phyloP scores from a whole-genome alignment of 2,113 vertebrate genomes.

The Archilochus colubris region DNA sequence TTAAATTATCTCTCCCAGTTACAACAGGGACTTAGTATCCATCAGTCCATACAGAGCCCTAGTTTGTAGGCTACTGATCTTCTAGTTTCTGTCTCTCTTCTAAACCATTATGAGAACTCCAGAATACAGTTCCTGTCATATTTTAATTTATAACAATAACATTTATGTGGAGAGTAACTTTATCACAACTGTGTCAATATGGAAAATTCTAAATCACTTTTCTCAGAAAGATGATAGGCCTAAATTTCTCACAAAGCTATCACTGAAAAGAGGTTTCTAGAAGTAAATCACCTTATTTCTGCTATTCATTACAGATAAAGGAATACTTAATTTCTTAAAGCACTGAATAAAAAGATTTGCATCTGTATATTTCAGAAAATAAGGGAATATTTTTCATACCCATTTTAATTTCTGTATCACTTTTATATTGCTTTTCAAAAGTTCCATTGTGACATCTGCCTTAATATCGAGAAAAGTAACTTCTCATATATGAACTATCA shows the following conservation, averaged over 20 bases:
- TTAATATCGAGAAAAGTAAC: not conserved
- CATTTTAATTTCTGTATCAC: not conserved
- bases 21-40: not conserved
- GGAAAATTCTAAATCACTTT: not conserved
- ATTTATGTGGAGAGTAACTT: not conserved
- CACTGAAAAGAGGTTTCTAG: not conserved
- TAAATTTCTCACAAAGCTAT: not conserved
- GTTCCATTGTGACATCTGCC: not conserved
- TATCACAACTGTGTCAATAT: not conserved
- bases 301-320: not conserved
- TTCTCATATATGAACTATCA: accelerated
- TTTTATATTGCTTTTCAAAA: not conserved
- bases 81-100: not conserved
- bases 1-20: not conserved
- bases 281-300: not conserved
- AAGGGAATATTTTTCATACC: not conserved
- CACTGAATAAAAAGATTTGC: not conserved
- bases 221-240: not conserved
- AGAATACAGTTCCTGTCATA: not conserved
- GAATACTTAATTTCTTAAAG: not conserved
- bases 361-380: not conserved
- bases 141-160: not conserved
- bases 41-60: not conserved
- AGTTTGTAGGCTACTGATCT: not conserved
- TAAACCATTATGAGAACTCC: not conserved